phyloP scores from a whole-genome alignment of 1,140 invertebrate species.

The Aplysia californica region DNA sequence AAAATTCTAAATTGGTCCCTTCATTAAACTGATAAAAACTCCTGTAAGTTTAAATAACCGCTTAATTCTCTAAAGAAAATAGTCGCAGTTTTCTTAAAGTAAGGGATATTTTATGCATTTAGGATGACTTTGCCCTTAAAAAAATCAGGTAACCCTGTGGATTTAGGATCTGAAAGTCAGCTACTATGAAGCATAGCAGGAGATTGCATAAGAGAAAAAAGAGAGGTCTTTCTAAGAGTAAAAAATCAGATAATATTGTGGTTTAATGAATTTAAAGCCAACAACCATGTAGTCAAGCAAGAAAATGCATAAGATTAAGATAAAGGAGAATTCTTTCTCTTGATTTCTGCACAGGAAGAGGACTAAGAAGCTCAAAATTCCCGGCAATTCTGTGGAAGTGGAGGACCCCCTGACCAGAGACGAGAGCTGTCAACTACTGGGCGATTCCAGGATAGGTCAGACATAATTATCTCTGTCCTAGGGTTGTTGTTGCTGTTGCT shows the following conservation, averaged over 20 bases:
- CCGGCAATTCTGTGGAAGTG: not conserved
- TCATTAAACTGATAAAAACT: too few relatives aligned
- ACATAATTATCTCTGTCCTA: not conserved
- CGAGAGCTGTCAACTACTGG: conserved; percentile 26
- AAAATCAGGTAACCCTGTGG: too few relatives aligned
- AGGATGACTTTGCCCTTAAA: too few relatives aligned
- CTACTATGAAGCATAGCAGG: too few relatives aligned
- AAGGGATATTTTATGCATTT: too few relatives aligned
- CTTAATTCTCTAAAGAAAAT: too few relatives aligned
- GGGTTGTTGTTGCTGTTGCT: not conserved
- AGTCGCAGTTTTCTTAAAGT: too few relatives aligned
- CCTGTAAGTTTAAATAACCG: too few relatives aligned
- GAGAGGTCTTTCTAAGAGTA: not conserved
- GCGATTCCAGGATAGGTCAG: conserved; percentile 25
- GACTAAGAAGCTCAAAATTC: not conserved
- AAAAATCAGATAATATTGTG: not conserved
- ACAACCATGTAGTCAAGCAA: not conserved
- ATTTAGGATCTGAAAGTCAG: too few relatives aligned
- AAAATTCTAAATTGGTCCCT: too few relatives aligned
- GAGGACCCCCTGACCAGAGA: not conserved
- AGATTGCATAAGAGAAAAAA: too few relatives aligned
- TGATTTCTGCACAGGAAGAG: not conserved
- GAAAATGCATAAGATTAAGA: not conserved
- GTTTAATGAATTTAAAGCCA: too few relatives aligned
- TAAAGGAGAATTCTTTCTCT: not conserved